These are phyloP conservation scores for Eleutherodactylus coqui DNA, from an alignment of 2,797 vertebrate genomes.

Conservation along the genomic window DNA sequence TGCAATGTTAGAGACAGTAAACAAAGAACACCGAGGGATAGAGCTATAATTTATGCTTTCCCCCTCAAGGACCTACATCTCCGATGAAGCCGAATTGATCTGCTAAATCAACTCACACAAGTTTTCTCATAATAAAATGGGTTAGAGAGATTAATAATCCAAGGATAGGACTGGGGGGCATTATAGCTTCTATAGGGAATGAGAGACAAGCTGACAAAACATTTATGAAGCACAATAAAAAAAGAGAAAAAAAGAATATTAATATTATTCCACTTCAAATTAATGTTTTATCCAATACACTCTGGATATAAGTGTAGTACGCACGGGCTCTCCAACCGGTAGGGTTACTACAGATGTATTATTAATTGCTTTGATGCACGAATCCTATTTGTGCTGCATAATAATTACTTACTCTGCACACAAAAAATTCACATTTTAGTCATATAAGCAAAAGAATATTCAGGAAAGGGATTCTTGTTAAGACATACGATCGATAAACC, in stretches of 20 bases:
- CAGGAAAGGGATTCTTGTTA: neutral
- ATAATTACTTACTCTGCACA: constrained; percentile 21
- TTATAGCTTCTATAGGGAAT: neutral
- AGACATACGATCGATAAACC: neutral
- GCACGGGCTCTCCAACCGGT: neutral
- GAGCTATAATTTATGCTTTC: neutral
- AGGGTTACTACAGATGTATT: constrained; percentile 28
- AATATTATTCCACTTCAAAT: neutral
- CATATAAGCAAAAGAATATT: constrained; percentile 10
- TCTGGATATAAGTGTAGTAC: neutral
- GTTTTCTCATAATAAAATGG: neutral
- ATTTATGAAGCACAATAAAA: neutral
- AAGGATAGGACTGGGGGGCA: too few species aligned
- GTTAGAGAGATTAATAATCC: neutral
- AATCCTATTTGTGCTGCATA: constrained; percentile 22
- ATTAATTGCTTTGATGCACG: constrained; percentile 21
- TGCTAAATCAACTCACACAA: neutral
- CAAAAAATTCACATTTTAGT: neutral
- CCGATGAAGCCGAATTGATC: neutral
- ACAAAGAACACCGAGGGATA: neutral
- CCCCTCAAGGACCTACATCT: neutral
- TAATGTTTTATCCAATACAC: neutral
- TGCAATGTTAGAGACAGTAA: neutral
- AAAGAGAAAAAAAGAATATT: neutral
- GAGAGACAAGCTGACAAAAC: neutral